Evolutionary conservation across 2,888 invertebrate genomes (phyloP).

Genomic region (Diplolepis rosae): DNA sequence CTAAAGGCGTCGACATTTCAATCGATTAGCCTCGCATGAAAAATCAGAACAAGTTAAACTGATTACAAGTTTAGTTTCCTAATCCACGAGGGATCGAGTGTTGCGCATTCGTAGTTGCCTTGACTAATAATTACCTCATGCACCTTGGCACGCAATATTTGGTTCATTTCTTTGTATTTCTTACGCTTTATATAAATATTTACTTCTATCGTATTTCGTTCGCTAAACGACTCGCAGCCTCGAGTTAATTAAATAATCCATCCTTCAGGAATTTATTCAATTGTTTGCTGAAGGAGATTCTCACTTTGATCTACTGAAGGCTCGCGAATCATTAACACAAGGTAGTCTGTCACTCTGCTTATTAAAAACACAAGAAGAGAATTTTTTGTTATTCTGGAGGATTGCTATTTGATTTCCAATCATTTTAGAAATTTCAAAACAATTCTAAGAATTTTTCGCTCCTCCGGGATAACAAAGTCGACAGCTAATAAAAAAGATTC

Average conservation of each 20-base stretch:
- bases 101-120: slow-evolving; percentile 28
- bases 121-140: slow-evolving; percentile 43
- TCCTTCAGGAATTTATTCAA: neutral
- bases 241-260: neutral
- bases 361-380: neutral
- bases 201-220: slow-evolving; percentile 25
- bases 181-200: slow-evolving; percentile 23
- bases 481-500: neutral
- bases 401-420: neutral
- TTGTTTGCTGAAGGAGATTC: neutral
- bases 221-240: slow-evolving; percentile 23
- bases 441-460: too few species aligned
- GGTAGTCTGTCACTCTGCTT: neutral
- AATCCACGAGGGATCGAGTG: slow-evolving; percentile 16
- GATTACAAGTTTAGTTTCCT: neutral
- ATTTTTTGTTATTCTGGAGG: neutral
- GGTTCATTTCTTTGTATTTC: slow-evolving; percentile 39
- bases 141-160: slow-evolving; percentile 46
- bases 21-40: slow-evolving; percentile 11
- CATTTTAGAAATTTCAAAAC: neutral
- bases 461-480: neutral
- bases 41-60: slow-evolving; percentile 6
- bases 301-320: neutral
- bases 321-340: slow-evolving; percentile 7
- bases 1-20: slow-evolving; percentile 18